Evolutionary conservation across 2,113 vertebrate species (phyloP), one percentile per base, ranked within the genome.

Genomic region (Mola mola): DNA sequence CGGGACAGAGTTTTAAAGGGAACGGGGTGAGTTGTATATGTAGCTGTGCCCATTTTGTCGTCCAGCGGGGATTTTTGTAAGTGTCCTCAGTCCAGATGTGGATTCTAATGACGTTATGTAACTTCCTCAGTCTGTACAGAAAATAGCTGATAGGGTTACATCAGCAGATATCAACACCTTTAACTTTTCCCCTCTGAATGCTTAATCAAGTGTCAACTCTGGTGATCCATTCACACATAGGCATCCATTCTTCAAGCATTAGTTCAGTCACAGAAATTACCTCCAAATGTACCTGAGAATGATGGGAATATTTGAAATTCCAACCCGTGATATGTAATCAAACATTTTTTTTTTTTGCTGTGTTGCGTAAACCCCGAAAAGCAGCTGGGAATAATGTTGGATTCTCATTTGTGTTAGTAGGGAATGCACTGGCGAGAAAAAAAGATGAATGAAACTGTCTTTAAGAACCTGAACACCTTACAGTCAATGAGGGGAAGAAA

Each of bases 11-110:
- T 29, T 56, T n/a, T n/a, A n/a, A n/a, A n/a, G n/a, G n/a, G n/a
- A n/a, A n/a, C n/a, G 19, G 40, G 20, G 12, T 12, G 43, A 22
- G 28, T 33, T 43, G 16, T 37, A 66, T 64, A 44, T 72, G 58
- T 56, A 66, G 70, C 22, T 44, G 28, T 88, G 81, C 77, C 80
- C 72, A 33, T 51, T 78, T 78, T 77, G 78, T 81, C 80, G 22
- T 63, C 46, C 76, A 47, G 51, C 5, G 31, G 82, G 71, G 72
- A 60, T 3, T 4, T 3, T 4, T 36, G 34, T 15, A 12, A 37
- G 15, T 25, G 31, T 86, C 74, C 63, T 80, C 65, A 33, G 59
- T 72, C 88, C 85, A 90, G 81, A 89, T 88, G 87, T 88, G 85
- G 59, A 79, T 78, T 87, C 80, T 77, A 51, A 13, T 50, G 72